Conservation (phyloP, 2,888 invertebrate species). For the Tetropium fuscum region DNA sequence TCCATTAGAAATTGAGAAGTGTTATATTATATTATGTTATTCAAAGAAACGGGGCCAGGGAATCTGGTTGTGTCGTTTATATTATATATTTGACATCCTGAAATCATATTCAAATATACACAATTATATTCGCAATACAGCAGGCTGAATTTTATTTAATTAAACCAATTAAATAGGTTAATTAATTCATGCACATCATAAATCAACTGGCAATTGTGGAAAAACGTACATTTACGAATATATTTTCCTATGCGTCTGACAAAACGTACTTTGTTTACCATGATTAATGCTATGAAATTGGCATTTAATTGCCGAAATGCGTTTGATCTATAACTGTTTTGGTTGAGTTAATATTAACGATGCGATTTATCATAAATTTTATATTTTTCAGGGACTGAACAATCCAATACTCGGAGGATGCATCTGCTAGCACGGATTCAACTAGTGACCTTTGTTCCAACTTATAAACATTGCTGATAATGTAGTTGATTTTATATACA, state of each 20-base stretch:
- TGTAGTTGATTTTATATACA: constrained; percentile 44
- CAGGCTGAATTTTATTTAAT: too few relatives aligned
- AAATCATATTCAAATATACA: too few relatives aligned
- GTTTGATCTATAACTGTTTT: constrained; percentile 26
- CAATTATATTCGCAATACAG: too few relatives aligned
- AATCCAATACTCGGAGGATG: constrained; percentile 38
- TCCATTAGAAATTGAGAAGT: too few relatives aligned
- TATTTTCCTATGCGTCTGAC: constrained; percentile 10
- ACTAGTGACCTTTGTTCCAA: constrained; percentile 52
- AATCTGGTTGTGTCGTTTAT: too few relatives aligned
- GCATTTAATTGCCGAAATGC: constrained; percentile 34
- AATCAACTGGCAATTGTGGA: constrained; percentile 4
- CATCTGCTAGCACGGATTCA: constrained; percentile 44
- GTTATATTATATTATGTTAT: too few relatives aligned
- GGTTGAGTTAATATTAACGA: constrained; percentile 38
- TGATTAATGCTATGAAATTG: constrained; percentile 22
- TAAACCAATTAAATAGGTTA: too few relatives aligned
- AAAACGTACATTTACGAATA: constrained; percentile 11
- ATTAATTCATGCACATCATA: too few relatives aligned
- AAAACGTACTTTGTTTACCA: constrained; percentile 18
- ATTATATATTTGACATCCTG: too few relatives aligned
- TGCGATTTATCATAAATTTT: constrained; percentile 32
- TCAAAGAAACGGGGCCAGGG: too few relatives aligned
- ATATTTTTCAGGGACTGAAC: constrained; percentile 32
- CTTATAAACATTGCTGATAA: constrained; percentile 47